These are phyloP conservation scores for Agrilus mali DNA, from an alignment of 2,888 invertebrate genomes.

Conservation along the genomic window DNA sequence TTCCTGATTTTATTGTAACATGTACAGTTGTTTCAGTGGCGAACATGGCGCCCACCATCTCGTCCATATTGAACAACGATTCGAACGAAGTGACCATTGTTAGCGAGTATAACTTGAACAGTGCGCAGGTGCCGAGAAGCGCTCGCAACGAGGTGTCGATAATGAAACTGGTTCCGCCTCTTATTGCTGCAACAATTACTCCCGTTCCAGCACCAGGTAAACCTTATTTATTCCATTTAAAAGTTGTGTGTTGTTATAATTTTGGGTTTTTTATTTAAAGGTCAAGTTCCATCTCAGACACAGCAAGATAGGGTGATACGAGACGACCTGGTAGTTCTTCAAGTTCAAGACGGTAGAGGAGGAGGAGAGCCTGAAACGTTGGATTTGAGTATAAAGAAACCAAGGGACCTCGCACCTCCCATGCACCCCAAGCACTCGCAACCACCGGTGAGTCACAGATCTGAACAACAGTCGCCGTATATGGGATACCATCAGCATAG, in stretches of 20 bases:
- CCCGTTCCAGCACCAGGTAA: slow-evolving; percentile 38
- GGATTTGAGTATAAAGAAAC: slow-evolving; percentile 66
- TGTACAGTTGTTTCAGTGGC: slow-evolving; percentile 7
- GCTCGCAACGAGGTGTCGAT: slow-evolving; percentile 27
- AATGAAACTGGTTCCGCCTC: slow-evolving; percentile 36
- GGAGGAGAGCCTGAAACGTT: slow-evolving; percentile 39
- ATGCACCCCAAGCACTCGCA: slow-evolving; percentile 23
- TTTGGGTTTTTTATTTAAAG: no score
- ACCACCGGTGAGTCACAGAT: slow-evolving; percentile 15
- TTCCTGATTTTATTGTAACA: neutral
- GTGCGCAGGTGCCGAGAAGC: slow-evolving; percentile 17
- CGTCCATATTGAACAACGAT: slow-evolving; percentile 45
- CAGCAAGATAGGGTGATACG: slow-evolving; percentile 12
- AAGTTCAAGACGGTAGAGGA: slow-evolving; percentile 33
- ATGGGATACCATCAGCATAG: slow-evolving; percentile 12
- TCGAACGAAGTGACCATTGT: slow-evolving; percentile 42
- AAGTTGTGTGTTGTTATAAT: no score
- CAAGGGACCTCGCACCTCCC: slow-evolving; percentile 35
- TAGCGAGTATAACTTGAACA: slow-evolving; percentile 37
- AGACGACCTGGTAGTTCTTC: slow-evolving; percentile 53
- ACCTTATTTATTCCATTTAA: neutral
- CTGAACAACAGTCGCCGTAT: slow-evolving; percentile 10
- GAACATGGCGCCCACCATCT: slow-evolving; percentile 41
- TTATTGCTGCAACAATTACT: slow-evolving; percentile 55
- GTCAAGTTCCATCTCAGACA: no score